A percentile compares a stretch with the other conserved stretches of the same genome.
Conservation (phyloP, 1,140 invertebrate species). For the Nylanderia fulva region DNA sequence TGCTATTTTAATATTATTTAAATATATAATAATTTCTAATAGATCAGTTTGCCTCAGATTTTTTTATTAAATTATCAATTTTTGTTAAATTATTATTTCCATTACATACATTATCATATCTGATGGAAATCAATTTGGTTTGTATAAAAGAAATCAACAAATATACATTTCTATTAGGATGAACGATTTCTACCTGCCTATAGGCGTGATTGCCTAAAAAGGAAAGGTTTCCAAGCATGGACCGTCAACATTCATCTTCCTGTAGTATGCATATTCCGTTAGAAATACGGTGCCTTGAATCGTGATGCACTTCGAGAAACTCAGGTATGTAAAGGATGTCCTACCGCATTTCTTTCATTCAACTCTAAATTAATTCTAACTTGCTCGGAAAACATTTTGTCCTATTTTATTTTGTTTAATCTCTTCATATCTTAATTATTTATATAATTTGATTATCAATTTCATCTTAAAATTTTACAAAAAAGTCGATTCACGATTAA, state of each 20-base stretch:
- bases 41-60: background rate
- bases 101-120: too few species aligned
- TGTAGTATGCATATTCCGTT: constrained; percentile 74
- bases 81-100: too few species aligned
- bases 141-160: background rate
- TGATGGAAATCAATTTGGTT: background rate
- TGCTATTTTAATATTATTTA: constrained; percentile 15
- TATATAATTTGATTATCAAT: background rate
- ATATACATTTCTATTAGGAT: background rate
- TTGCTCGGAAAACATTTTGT: background rate
- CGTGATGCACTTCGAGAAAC: constrained; percentile 64
- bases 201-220: constrained; percentile 64
- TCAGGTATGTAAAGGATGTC: background rate
- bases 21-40: background rate
- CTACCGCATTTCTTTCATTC: background rate
- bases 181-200: background rate
- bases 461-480: background rate
- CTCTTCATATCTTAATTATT: background rate
- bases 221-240: constrained; percentile 67
- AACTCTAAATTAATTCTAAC: background rate
- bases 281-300: constrained; percentile 70
- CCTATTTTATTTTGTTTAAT: background rate
- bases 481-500: background rate
- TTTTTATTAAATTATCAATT: background rate
- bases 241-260: constrained; percentile 64